Evolutionary conservation across 2,888 invertebrate species (phyloP).

Genomic region (Mythimna albipuncta): DNA sequence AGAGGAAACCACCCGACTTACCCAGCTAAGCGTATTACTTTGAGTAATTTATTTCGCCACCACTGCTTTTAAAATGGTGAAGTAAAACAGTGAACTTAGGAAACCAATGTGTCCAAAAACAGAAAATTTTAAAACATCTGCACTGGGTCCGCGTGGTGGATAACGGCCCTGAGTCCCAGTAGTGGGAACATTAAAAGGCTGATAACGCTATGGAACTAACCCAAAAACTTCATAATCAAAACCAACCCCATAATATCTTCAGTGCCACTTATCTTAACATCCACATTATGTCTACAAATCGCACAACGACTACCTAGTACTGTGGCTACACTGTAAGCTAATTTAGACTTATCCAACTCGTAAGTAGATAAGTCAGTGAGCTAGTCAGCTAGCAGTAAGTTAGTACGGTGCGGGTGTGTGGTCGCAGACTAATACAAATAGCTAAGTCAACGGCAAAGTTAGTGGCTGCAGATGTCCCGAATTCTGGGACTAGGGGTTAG

Average conservation of each 20-base stretch:
- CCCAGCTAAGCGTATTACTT: too few species aligned
- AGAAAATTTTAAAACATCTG: background rate
- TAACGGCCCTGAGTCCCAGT: background rate
- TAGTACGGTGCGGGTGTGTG: slow-evolving; percentile 54
- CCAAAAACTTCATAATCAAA: background rate
- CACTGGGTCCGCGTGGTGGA: background rate
- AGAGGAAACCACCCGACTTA: too few species aligned
- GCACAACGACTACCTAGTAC: slow-evolving; percentile 29
- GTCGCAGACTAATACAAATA: slow-evolving; percentile 59
- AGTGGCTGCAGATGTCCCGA: slow-evolving; percentile 49
- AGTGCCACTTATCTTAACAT: background rate
- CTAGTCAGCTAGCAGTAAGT: slow-evolving; percentile 62
- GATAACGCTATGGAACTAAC: background rate
- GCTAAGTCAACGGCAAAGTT: slow-evolving; percentile 52
- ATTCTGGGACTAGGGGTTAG: slow-evolving; percentile 26
- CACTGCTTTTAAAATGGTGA: background rate
- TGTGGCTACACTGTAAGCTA: slow-evolving; percentile 56
- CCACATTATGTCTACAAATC: slow-evolving; percentile 19
- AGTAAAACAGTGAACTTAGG: too few species aligned
- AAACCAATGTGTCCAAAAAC: too few species aligned
- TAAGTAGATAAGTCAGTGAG: slow-evolving; percentile 66
- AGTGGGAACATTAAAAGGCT: background rate
- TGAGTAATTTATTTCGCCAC: too few species aligned
- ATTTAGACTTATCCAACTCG: slow-evolving; percentile 63
- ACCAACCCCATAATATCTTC: background rate